Base-by-base conservation (phyloP, 2,113 vertebrate genomes). In the Mastomys coucha region DNA sequence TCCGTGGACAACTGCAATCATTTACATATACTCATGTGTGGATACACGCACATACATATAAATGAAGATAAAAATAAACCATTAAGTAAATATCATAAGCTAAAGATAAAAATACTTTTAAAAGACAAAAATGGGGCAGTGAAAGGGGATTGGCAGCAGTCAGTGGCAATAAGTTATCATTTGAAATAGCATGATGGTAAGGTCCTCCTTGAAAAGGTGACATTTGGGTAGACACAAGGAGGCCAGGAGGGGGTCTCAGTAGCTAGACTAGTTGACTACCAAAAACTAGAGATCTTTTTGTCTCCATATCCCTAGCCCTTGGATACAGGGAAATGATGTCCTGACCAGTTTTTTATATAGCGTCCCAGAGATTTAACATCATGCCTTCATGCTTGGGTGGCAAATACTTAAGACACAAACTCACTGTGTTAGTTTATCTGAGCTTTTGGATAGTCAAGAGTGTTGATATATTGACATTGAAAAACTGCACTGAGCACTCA, bases 81-180 rank as follows among this genome's bases (percentile, higher is more conserved):
- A 82, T 24, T 60, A 22, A 39, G 10, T 60, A 13, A 13, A 33
- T 9, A 81, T 8, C 19, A 81, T 11, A 81, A 14, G n/a, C 19
- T 22, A 13, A 58, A 39, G 20, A 24, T 2, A n/a, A 39, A 82
- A 24, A 1, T 10, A 28, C 14, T 51, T 39, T 58, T 53, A 36
- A 20, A 19, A 20, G 4, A 80, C 49, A 82, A 58, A 39, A 9
- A 58, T 7, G 39, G 2, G 6, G 1, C 3, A 31, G 0, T 9
- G 26, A 56, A 69, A 69, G 20, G 22, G 22, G 17, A 33, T 1
- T 33, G 5, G n/a, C 28, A 0, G 1, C 26, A 11, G 3, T 33
- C 26, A 11, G 3, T 33, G 9, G 31, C 24, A 26, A 70, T 11
- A 10, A 4, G 2, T 39, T 81, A 26, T 0, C 5, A 31, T 17